A percentile compares a stretch with the other conserved stretches of the same genome.
phyloP scores from a whole-genome alignment of 2,113 vertebrate genomes.

The Craseonycteris thonglongyai region DNA sequence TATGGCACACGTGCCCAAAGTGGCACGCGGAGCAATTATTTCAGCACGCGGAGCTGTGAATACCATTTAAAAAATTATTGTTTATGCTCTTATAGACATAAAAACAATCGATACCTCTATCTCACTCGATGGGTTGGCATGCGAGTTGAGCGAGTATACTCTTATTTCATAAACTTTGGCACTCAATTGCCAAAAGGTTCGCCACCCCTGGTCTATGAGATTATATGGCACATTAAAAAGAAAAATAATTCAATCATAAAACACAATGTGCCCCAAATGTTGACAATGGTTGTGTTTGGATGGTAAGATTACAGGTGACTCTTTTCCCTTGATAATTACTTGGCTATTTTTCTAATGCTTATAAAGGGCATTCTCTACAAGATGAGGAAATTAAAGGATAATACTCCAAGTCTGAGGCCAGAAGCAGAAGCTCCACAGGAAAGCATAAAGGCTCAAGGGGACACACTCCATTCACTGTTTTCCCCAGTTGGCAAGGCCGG shows the following conservation, averaged over 20 bases:
- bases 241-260: not conserved
- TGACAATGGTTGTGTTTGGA: accelerated
- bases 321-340: not conserved
- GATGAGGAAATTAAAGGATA: not conserved
- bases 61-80: too few species aligned
- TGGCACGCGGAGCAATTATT: too few species aligned
- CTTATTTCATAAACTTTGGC: too few species aligned
- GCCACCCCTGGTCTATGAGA: too few species aligned
- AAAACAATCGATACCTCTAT: too few species aligned
- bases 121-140: too few species aligned
- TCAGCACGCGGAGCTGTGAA: too few species aligned
- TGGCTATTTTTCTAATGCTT: not conserved
- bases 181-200: too few species aligned
- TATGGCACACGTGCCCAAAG: too few species aligned
- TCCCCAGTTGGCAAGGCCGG: not conserved
- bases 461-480: accelerated
- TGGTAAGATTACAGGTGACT: not conserved
- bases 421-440: not conserved
- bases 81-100: too few species aligned
- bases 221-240: not conserved
- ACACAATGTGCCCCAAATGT: not conserved
- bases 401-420: not conserved
- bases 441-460: not conserved
- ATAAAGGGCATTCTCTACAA: not conserved
- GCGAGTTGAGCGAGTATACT: too few species aligned